Evolutionary conservation across 2,888 invertebrate genomes (phyloP).

Genomic region (Tipula confusa): DNA sequence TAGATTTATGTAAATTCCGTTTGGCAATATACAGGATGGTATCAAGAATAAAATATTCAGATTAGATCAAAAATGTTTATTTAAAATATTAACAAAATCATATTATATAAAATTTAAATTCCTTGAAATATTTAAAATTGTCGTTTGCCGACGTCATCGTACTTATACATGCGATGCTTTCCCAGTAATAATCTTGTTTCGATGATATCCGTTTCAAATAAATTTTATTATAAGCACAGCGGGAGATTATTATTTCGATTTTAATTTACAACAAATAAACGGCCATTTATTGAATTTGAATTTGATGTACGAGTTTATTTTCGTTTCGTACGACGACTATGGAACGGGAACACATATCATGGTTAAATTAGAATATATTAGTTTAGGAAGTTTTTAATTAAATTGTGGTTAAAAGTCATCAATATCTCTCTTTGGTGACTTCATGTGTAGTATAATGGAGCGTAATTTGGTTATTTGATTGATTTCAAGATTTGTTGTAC

Average conservation of each 20-base stretch:
- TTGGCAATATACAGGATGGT: background rate
- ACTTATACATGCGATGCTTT: no score
- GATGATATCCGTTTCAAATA: conserved; percentile 1
- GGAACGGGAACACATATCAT: background rate
- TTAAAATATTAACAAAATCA: background rate
- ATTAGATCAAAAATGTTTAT: background rate
- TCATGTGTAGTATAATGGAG: no score
- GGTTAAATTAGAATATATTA: background rate
- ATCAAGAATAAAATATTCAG: background rate
- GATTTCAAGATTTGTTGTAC: no score
- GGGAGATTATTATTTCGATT: background rate
- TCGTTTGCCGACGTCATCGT: background rate
- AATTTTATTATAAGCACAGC: background rate
- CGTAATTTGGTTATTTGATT: no score
- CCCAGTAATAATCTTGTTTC: background rate
- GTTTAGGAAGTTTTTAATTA: background rate
- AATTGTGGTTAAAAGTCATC: background rate
- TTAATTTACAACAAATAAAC: background rate
- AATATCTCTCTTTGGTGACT: no score
- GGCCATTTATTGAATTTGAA: background rate
- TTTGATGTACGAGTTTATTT: conserved; percentile 25
- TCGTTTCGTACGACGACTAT: background rate
- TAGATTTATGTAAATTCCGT: background rate
- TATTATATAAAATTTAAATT: background rate
- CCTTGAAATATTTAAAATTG: background rate